Base-by-base conservation (phyloP, 2,888 invertebrate species). In the Drosophila subsilvestris region DNA sequence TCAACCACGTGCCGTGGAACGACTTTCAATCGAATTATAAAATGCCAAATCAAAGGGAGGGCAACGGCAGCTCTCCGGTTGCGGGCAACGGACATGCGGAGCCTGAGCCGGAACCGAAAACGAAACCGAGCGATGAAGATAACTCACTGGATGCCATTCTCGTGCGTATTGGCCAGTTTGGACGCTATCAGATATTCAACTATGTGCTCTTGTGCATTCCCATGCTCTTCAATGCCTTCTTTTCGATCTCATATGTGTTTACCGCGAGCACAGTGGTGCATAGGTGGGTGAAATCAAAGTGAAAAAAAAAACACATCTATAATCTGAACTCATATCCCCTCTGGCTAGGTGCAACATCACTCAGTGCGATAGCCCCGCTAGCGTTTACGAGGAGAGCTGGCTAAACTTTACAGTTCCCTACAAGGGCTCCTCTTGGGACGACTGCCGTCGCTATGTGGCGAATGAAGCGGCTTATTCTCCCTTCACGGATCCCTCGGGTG, bases 241-340 rank as follows among this genome's bases (percentile, higher is more conserved):
- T 94, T 78, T 93, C 94, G 86, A 93, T 95, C 79, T 94, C 94
- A 57, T 96, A 94, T 86, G 94, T 95, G 63, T 96, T 96, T 90
- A 94, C 95, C 0, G 95, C 96, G 3, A 94, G 94, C 70, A 93
- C 95, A 63, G 92, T 95, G 29, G 94, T 94, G 17, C 95, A 96
- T 92, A 95, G 96, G 96, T 96, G 91, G 85, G 86, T 73, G 17
- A 47, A 43, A 17, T 22, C 20, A 37, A 32, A 56, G 9, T 14
- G 10, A 4, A n/a, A 17, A 25, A 6, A 18, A 49, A 27, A 9
- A 25, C 2, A 32, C 29, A 2, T n/a, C 14, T 5, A 9, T 5
- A 9, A 9, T 22, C 10, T n/a, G 8, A 0, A 14, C 9, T 29
- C 7, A 17, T 10, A 42, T 27, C n/a, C 4, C 10, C 7, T 9